phyloP scores from a whole-genome alignment of 2,113 vertebrate species.

The Progne subis region DNA sequence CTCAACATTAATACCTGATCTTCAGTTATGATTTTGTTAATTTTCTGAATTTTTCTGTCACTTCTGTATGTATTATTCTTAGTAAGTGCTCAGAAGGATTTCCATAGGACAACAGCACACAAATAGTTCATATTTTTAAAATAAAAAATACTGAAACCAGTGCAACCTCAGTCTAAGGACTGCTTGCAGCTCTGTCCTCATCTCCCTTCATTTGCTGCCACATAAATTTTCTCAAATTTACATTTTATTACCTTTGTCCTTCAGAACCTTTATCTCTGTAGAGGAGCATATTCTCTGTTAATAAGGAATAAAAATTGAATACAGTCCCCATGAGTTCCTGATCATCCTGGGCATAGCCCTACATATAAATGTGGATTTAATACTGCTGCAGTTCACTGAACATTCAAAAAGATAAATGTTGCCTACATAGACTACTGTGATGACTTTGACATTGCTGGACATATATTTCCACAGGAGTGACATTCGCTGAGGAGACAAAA shows the following conservation, averaged over 20 bases:
- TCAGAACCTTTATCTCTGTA: constrained; percentile 20
- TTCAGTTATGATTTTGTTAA: background rate
- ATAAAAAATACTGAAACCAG: background rate
- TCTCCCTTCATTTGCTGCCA: background rate
- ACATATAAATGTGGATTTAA: constrained; percentile 61
- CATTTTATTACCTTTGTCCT: constrained; percentile 25
- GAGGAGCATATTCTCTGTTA: background rate
- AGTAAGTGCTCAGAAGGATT: background rate
- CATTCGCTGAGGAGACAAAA: constrained; percentile 62
- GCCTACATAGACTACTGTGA: background rate
- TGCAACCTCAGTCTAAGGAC: background rate
- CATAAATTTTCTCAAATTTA: constrained; percentile 5
- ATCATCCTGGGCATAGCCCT: background rate
- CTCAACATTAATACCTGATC: background rate
- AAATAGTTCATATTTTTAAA: background rate
- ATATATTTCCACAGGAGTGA: constrained; percentile 36
- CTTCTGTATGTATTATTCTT: background rate
- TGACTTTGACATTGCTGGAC: constrained; percentile 64
- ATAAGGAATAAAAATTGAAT: background rate
- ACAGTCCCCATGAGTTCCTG: background rate
- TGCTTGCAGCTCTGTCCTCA: background rate
- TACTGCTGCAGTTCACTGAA: constrained; percentile 59
- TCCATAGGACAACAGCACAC: background rate
- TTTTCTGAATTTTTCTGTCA: background rate
- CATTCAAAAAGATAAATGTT: constrained; percentile 59